Conservation (phyloP, 2,888 invertebrate genomes). For the Diploptera punctata region DNA sequence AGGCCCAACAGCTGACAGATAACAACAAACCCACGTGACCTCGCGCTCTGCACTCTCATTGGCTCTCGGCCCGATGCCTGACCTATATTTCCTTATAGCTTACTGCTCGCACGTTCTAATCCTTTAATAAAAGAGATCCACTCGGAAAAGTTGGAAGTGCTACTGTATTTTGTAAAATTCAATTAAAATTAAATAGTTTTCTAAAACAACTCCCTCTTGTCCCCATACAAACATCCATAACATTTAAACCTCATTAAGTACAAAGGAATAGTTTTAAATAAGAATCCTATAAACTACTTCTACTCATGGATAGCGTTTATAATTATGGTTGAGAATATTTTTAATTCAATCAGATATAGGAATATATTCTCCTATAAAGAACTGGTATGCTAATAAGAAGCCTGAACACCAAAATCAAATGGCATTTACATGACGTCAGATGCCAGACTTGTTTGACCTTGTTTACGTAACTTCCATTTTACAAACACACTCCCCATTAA, state of each 20-base stretch:
- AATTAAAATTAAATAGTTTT: too few relatives aligned
- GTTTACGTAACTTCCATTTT: constrained; percentile 10
- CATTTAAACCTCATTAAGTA: too few relatives aligned
- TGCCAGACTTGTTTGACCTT: constrained; percentile 22
- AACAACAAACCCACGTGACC: constrained; percentile 74
- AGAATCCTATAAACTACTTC: too few relatives aligned
- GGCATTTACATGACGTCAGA: constrained; percentile 21
- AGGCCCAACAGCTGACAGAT: constrained; percentile 65
- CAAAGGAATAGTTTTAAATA: too few relatives aligned
- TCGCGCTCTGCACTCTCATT: constrained; percentile 54
- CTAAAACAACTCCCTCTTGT: too few relatives aligned
- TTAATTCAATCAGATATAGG: too few relatives aligned
- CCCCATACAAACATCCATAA: too few relatives aligned
- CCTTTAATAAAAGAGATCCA: not conserved
- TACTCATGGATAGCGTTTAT: too few relatives aligned
- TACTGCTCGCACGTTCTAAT: not conserved
- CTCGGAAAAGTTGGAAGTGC: not conserved
- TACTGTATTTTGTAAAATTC: too few relatives aligned
- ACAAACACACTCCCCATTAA: not conserved
- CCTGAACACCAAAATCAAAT: not conserved
- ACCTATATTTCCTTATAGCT: constrained; percentile 61
- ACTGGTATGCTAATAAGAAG: not conserved
- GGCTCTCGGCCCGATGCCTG: constrained; percentile 55
- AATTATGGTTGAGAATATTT: too few relatives aligned
- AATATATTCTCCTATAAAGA: too few relatives aligned